phyloP scores from a whole-genome alignment of 2,797 vertebrate genomes.

The Myotis findleyi region DNA sequence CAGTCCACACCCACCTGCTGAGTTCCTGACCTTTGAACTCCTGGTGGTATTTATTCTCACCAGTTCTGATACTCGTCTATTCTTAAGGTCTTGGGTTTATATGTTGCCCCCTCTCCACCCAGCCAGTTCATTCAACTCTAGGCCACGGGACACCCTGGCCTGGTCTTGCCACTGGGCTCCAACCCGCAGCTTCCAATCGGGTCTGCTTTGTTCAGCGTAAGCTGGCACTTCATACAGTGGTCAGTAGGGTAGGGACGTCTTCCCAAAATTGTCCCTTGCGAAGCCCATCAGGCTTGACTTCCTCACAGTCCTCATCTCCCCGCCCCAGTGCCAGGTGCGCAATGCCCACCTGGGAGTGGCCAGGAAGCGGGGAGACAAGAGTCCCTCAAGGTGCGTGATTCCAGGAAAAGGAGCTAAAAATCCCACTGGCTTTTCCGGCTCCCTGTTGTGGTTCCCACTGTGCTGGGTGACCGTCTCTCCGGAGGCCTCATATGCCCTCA shows the following conservation, averaged over 20 bases:
- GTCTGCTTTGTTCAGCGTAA: neutral
- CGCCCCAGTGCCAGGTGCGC: neutral
- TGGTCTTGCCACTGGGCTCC: neutral
- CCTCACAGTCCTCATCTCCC: neutral
- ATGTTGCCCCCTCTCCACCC: neutral
- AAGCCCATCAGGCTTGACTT: neutral
- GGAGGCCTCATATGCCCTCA: neutral
- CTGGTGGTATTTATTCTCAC: neutral
- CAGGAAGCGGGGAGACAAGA: neutral
- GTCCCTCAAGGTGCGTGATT: neutral
- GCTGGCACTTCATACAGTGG: neutral
- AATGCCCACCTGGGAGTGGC: neutral
- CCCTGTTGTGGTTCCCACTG: neutral
- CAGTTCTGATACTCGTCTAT: neutral
- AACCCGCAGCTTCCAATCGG: neutral
- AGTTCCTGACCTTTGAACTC: neutral
- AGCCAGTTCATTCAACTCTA: neutral
- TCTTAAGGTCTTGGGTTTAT: neutral
- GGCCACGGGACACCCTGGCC: neutral
- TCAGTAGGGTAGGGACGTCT: neutral
- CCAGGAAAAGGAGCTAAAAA: neutral
- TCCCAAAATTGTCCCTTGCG: neutral
- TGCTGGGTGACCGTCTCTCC: neutral
- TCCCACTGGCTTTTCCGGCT: neutral
- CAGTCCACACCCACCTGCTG: accelerated